These are phyloP conservation scores for Rapana venosa DNA, from an alignment of 2,888 invertebrate genomes.

Conservation along the genomic window DNA sequence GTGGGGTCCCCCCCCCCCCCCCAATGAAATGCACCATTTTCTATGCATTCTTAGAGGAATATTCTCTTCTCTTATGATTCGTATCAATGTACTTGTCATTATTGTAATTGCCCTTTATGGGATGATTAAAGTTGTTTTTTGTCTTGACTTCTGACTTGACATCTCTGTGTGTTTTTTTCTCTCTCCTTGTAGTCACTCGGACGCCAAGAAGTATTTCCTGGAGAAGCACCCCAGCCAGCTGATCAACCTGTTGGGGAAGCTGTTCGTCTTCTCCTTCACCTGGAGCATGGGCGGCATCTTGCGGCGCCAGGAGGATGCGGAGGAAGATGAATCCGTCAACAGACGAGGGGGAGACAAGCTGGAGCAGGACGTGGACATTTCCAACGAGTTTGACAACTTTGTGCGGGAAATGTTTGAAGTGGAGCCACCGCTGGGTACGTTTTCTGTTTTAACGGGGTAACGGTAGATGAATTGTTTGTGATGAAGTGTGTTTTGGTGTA, in stretches of 20 bases:
- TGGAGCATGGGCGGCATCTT: constrained; percentile 78
- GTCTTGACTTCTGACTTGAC: too few relatives aligned
- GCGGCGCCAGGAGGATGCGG: constrained; percentile 74
- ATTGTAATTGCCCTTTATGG: too few relatives aligned
- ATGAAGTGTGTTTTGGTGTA: too few relatives aligned
- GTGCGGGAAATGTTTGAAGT: constrained; percentile 77
- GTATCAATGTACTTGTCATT: too few relatives aligned
- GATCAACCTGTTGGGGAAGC: constrained; percentile 73
- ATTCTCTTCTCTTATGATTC: too few relatives aligned
- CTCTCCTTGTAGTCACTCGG: constrained; percentile 26
- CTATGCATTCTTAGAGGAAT: too few relatives aligned
- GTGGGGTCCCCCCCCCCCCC: too few relatives aligned
- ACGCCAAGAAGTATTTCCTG: constrained; percentile 69
- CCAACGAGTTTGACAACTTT: constrained; percentile 78
- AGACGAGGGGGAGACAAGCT: constrained; percentile 59
- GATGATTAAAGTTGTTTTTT: too few relatives aligned
- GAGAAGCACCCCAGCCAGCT: constrained; percentile 74
- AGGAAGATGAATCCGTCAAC: constrained; percentile 70
- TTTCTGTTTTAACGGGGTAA: not conserved
- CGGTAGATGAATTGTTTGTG: too few relatives aligned
- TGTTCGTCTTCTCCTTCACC: constrained; percentile 77
- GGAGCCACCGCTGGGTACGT: constrained; percentile 75
- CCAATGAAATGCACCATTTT: too few relatives aligned
- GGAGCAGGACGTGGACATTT: constrained; percentile 70
- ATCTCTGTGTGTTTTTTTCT: constrained; percentile 31